phyloP scores from a whole-genome alignment of 2,113 vertebrate genomes.

The Chinchilla lanigera region DNA sequence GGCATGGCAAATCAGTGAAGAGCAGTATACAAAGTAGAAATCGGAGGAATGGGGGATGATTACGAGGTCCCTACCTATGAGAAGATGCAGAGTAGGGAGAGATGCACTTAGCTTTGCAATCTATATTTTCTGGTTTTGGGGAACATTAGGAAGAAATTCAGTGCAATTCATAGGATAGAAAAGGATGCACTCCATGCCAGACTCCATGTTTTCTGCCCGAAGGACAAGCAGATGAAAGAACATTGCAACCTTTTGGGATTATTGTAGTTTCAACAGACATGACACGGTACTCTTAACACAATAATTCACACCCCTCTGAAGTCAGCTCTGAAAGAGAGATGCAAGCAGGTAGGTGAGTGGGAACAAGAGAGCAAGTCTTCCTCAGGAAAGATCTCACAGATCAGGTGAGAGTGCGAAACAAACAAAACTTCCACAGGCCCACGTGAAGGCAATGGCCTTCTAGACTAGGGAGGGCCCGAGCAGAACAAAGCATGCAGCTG shows the following conservation, averaged over 20 bases:
- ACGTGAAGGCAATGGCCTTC: background rate
- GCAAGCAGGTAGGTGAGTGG: background rate
- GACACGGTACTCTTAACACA: background rate
- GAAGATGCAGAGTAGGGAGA: background rate
- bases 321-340: background rate
- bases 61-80: background rate
- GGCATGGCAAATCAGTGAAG: background rate
- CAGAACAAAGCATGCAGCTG: background rate
- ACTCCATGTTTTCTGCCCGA: background rate
- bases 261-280: background rate
- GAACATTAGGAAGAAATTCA: background rate
- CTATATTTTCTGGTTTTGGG: background rate
- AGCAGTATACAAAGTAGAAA: background rate
- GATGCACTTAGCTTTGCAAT: background rate
- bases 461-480: background rate
- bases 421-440: background rate
- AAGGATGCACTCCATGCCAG: background rate
- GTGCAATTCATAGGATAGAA: background rate
- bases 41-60: rapidly evolving
- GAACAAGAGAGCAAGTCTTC: background rate
- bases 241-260: background rate
- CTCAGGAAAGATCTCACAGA: background rate
- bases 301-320: background rate
- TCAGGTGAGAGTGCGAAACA: background rate
- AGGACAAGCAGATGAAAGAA: background rate